A percentile compares a stretch with the other conserved stretches of the same genome.
phyloP scores from a whole-genome alignment of 2,797 vertebrate genomes.

The Acrocephalus scirpaceus region DNA sequence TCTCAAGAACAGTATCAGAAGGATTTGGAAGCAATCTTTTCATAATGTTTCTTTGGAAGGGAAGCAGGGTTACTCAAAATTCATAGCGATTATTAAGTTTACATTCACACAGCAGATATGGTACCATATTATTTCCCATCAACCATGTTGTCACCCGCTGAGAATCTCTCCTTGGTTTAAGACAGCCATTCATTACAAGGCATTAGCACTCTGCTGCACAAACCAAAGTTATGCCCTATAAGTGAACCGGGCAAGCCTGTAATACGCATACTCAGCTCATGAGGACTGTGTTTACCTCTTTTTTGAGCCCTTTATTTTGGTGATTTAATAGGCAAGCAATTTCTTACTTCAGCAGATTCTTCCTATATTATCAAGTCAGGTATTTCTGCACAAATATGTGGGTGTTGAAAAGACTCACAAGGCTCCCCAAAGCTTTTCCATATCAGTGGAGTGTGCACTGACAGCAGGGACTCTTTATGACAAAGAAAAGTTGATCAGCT shows the following conservation, averaged over 20 bases:
- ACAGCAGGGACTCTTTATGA: slow-evolving; percentile 50
- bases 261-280: background rate
- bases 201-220: slow-evolving; percentile 40
- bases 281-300: background rate
- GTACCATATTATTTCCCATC: slow-evolving; percentile 21
- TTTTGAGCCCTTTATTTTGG: background rate
- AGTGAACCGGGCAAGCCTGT: slow-evolving; percentile 5
- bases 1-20: slow-evolving; percentile 64
- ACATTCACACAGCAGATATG: slow-evolving; percentile 48
- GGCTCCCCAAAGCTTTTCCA: slow-evolving; percentile 11
- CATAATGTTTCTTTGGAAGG: slow-evolving; percentile 67
- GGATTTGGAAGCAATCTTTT: slow-evolving; percentile 75
- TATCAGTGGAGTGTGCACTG: slow-evolving; percentile 6
- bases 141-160: slow-evolving; percentile 13
- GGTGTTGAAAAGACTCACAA: slow-evolving; percentile 56
- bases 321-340: slow-evolving; percentile 55
- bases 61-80: slow-evolving; percentile 72
- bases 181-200: slow-evolving; percentile 46
- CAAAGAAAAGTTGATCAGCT: slow-evolving; percentile 40
- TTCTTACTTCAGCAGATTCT: slow-evolving; percentile 62
- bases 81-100: slow-evolving; percentile 77
- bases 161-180: slow-evolving; percentile 50
- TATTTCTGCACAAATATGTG: slow-evolving; percentile 39
- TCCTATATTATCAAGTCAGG: slow-evolving; percentile 47
- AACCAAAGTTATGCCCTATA: slow-evolving; percentile 35